These are phyloP conservation scores for Leptinotarsa peninsularis DNA, from an alignment of 2,888 invertebrate genomes.

Conservation along the genomic window DNA sequence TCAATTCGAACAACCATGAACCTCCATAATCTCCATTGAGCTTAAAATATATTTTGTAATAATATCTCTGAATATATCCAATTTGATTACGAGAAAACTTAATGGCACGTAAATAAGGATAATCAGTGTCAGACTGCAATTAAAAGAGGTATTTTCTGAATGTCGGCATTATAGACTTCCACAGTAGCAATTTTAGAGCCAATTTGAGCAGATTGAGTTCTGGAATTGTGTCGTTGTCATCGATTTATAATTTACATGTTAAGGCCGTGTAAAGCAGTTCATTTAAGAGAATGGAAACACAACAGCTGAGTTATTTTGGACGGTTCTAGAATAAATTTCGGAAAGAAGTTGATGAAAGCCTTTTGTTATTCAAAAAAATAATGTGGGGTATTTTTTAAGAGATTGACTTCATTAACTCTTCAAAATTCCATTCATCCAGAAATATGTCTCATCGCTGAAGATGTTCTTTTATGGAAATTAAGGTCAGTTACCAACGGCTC, in stretches of 20 bases:
- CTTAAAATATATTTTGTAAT: not conserved
- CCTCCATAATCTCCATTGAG: not conserved
- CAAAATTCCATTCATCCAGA: too few species aligned
- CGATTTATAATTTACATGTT: constrained; percentile 40
- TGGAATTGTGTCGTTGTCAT: constrained; percentile 36
- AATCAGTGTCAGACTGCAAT: constrained; percentile 36
- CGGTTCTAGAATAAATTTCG: not conserved
- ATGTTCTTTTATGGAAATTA: too few species aligned
- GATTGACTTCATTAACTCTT: too few species aligned
- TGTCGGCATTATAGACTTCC: constrained; percentile 31
- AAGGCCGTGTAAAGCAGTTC: constrained; percentile 32
- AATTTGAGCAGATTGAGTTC: constrained; percentile 40
- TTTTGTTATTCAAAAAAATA: too few species aligned
- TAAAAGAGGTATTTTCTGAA: constrained; percentile 32
- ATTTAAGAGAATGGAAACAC: not conserved
- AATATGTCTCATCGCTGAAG: too few species aligned
- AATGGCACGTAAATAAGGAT: constrained; percentile 29
- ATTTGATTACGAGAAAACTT: constrained; percentile 21
- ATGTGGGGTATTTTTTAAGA: too few species aligned
- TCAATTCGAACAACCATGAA: too few species aligned
- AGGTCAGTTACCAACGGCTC: too few species aligned
- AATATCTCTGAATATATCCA: not conserved
- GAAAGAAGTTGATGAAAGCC: not conserved
- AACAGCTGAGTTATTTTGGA: not conserved
- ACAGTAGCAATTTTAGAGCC: constrained; percentile 33